Base-by-base conservation (phyloP, 2,888 invertebrate species). In the Phortica magna region DNA sequence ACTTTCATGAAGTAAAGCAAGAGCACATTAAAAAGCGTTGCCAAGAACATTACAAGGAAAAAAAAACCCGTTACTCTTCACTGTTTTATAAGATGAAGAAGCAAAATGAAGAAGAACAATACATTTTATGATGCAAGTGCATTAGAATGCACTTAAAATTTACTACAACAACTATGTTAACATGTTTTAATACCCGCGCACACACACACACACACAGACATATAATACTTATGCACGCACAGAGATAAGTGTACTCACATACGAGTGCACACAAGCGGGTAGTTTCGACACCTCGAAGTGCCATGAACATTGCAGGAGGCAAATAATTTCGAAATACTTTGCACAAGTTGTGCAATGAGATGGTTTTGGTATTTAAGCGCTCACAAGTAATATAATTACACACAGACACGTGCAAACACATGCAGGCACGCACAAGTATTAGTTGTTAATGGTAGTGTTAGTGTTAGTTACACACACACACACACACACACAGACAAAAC, bases 91-190 rank as follows among this genome's bases (percentile, higher is more conserved):
- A 48, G 48, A 14, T 2, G 17, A 43, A n/a, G 43, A 19, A 17
- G 3, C 5, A n/a, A 2, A 7, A 10, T 19, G 12, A 41, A n/a
- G 19, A 67, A n/a, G 42, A 68, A 68, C 43, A 9, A 68, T 68
- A 48, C 7, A 43, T 48, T 65, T 48, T 43, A 68, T 43, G 43
- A 68, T n/a, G 42, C 22, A 68, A 68, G 43, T 68, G 68, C 68
- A 68, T 68, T 68, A 68, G 43, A 68, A 43, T 68, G 68, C 68
- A 64, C 64, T 64, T 39, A 39, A 19, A 64, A 31, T 31, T 22
- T 64, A 64, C 14, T 19, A 39, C 64, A 61, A 61, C 22, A 64
- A 64, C 64, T 64, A 64, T 31, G 14, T 9, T 64, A 39, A 5
- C 22, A 7, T 9, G 22, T 61, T 12, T 39, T 19, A 17, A 19